These are phyloP conservation scores for Punctoribates punctum DNA, from an alignment of 2,888 invertebrate species.

Conservation along the genomic window DNA sequence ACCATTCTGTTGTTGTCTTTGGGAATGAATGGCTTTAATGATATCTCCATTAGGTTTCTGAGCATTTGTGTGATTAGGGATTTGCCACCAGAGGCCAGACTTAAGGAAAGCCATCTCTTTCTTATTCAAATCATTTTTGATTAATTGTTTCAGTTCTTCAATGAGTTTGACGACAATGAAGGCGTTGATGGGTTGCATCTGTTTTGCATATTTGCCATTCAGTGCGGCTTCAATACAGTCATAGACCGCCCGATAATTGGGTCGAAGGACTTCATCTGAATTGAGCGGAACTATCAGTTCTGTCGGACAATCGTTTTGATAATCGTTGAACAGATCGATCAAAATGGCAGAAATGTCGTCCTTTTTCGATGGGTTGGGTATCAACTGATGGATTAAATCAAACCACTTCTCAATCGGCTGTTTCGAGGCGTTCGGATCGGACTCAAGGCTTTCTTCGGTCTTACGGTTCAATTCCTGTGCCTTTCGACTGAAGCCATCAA, in stretches of 20 bases:
- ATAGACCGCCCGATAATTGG: not conserved
- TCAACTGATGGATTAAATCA: slow-evolving; percentile 7
- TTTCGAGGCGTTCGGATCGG: not conserved
- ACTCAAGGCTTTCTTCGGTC: not conserved
- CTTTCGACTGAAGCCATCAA: slow-evolving; percentile 23
- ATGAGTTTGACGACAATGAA: slow-evolving; percentile 5
- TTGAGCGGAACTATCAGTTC: not conserved
- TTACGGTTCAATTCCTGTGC: slow-evolving; percentile 3
- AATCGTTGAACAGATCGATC: not conserved
- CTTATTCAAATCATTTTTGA: not conserved
- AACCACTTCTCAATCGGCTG: slow-evolving; percentile 33
- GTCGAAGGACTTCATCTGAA: not conserved
- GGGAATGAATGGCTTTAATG: not conserved
- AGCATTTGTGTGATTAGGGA: not conserved
- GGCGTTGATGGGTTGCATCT: slow-evolving; percentile 13
- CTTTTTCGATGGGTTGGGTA: not conserved
- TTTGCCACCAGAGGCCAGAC: not conserved
- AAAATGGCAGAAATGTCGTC: slow-evolving; percentile 24
- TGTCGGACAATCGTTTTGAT: not conserved
- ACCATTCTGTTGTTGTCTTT: slow-evolving; percentile 9
- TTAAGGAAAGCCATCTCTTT: not conserved
- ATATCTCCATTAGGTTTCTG: no score
- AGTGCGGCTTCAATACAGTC: not conserved
- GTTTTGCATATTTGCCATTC: not conserved
- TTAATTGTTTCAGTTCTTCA: slow-evolving; percentile 20